These are phyloP conservation scores for Calonectris borealis DNA, from an alignment of 2,113 vertebrate genomes.

Conservation along the genomic window DNA sequence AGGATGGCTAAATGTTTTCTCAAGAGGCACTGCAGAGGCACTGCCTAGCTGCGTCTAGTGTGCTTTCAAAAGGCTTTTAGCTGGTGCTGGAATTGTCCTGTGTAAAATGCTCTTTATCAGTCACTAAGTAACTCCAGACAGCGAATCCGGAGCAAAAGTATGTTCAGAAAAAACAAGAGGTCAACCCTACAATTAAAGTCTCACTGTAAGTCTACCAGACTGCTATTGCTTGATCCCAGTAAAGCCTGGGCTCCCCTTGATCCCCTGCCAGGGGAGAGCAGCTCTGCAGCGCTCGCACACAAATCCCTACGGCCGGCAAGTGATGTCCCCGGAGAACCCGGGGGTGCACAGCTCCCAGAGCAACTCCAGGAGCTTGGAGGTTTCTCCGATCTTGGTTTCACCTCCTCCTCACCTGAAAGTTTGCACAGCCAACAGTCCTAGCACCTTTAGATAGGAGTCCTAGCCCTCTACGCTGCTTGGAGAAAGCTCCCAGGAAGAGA, in stretches of 20 bases:
- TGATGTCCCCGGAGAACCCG: not conserved
- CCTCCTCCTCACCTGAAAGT: too few species aligned
- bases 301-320: not conserved
- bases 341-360: too few species aligned
- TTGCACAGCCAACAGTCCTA: accelerated
- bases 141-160: accelerated
- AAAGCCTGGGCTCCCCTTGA: not conserved
- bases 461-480: accelerated
- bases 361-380: not conserved
- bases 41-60: not conserved
- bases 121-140: not conserved
- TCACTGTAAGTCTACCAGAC: too few species aligned
- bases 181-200: not conserved
- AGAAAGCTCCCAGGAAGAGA: not conserved
- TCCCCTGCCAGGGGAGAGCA: not conserved
- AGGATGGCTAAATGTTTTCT: not conserved
- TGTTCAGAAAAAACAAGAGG: not conserved
- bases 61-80: not conserved
- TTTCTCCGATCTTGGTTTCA: too few species aligned
- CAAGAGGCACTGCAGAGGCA: too few species aligned
- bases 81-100: too few species aligned
- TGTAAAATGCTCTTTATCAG: not conserved
- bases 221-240: not conserved
- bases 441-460: accelerated
- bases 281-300: not conserved